phyloP scores from a whole-genome alignment of 2,113 vertebrate genomes.

The Megalops atlanticus region DNA sequence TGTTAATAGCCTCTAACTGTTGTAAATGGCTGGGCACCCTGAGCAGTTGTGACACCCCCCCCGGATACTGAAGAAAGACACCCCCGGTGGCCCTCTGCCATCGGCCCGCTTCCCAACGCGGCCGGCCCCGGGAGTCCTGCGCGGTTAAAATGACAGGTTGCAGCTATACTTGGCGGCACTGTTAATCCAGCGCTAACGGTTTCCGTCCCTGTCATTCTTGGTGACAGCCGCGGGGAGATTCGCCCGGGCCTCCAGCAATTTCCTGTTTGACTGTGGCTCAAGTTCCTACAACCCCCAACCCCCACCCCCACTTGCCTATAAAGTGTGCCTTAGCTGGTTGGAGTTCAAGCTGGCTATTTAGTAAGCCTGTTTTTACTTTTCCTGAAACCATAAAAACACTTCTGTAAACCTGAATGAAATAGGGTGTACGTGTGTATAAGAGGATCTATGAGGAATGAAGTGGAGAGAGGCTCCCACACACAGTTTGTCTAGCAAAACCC shows the following conservation, averaged over 20 bases:
- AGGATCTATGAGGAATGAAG: no score
- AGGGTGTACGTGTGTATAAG: not conserved
- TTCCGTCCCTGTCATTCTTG: slow-evolving; percentile 75
- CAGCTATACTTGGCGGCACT: slow-evolving; percentile 46
- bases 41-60: not conserved
- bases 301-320: not conserved
- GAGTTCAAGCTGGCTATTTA: not conserved
- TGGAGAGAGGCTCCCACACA: no score
- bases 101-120: not conserved
- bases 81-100: not conserved
- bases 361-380: not conserved
- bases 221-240: slow-evolving; percentile 62
- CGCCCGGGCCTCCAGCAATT: not conserved
- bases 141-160: not conserved
- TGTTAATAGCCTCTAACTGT: no score
- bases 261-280: not conserved
- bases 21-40: not conserved
- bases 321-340: not conserved
- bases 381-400: not conserved
- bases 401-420: not conserved
- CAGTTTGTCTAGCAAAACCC: no score
- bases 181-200: slow-evolving; percentile 70
- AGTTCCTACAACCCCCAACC: not conserved
- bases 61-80: not conserved
- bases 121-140: not conserved